Conservation (phyloP, 2,888 invertebrate genomes). For the Apamea sordens region DNA sequence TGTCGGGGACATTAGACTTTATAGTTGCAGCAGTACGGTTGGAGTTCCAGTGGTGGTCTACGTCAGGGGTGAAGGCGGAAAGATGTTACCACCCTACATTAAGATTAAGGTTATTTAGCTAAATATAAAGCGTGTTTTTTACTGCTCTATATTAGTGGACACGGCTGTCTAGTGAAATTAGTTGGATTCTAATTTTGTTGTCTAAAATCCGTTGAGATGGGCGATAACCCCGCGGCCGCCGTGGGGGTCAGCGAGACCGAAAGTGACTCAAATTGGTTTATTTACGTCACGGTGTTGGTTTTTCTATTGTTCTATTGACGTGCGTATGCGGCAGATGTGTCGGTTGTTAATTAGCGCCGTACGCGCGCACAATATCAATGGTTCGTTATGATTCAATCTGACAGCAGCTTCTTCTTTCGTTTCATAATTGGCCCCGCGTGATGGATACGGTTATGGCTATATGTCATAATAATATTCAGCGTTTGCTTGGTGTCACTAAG, state of each 20-base stretch:
- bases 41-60: not conserved
- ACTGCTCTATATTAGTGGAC: constrained; percentile 85
- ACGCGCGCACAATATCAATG: constrained; percentile 48
- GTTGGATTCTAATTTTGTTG: constrained; percentile 71
- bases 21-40: constrained; percentile 1
- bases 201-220: constrained; percentile 69
- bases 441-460: constrained; percentile 32
- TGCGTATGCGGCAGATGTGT: constrained; percentile 46
- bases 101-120: constrained; percentile 87
- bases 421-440: constrained; percentile 26
- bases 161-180: constrained; percentile 88
- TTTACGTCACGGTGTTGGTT: constrained; percentile 68
- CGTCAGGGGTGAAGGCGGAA: constrained; percentile 75
- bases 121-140: constrained; percentile 84
- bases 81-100: constrained; percentile 85
- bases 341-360: constrained; percentile 49
- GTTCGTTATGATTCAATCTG: constrained; percentile 53
- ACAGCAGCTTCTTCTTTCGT: constrained; percentile 48
- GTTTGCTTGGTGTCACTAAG: not conserved
- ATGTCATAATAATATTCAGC: not conserved
- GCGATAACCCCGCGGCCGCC: constrained; percentile 58
- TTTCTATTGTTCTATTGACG: constrained; percentile 66
- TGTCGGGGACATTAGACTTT: constrained; percentile 9
- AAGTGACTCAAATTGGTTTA: constrained; percentile 64
- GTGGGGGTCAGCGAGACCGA: constrained; percentile 59